A percentile compares a stretch with the other conserved stretches of the same genome.
Evolutionary conservation across 2,113 vertebrate species (phyloP).

Genomic region (Asarcornis scutulata): DNA sequence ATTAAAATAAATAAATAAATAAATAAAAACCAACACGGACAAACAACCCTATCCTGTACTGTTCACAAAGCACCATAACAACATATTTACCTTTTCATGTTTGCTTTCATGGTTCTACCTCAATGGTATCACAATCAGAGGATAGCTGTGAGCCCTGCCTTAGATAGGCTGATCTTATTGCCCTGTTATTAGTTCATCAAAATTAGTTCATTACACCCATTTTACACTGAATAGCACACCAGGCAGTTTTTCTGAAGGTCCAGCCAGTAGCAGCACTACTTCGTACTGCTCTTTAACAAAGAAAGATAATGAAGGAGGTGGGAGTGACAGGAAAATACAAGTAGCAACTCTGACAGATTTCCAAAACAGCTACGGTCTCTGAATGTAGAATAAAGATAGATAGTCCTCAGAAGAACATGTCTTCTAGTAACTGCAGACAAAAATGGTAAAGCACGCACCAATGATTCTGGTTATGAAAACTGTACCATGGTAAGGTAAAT

Average conservation of each 20-base stretch:
- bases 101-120: not conserved
- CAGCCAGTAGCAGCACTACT: not conserved
- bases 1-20: not conserved
- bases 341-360: not conserved
- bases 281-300: not conserved
- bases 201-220: not conserved
- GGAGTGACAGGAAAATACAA: not conserved
- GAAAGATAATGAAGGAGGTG: not conserved
- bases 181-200: not conserved
- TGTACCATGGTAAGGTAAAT: not conserved
- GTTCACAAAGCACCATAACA: not conserved
- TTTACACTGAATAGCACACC: not conserved
- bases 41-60: not conserved
- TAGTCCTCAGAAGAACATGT: not conserved
- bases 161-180: not conserved
- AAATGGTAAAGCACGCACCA: not conserved
- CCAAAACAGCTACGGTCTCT: not conserved
- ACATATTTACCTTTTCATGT: not conserved
- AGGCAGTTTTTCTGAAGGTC: not conserved
- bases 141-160: not conserved
- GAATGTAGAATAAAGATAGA: not conserved
- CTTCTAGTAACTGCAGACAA: not conserved
- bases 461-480: not conserved
- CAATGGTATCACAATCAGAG: not conserved
- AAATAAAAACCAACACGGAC: not conserved